Conservation (phyloP, 2,113 vertebrate genomes). For the Perognathus longimembris region DNA sequence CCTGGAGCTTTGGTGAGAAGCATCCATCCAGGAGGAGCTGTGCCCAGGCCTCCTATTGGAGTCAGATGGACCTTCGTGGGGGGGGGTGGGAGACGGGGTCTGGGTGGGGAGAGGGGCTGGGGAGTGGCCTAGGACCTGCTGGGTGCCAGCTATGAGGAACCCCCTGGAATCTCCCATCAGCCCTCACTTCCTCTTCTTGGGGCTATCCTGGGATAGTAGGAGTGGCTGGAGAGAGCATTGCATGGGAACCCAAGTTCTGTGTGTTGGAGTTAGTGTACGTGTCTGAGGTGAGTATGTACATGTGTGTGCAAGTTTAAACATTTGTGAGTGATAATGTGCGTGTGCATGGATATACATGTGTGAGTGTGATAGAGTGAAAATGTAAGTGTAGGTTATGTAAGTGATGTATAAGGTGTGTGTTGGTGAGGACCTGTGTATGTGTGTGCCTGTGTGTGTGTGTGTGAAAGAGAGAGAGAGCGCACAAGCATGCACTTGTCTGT, state of each 20-base stretch:
- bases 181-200: neutral
- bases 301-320: neutral
- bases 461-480: too few species aligned
- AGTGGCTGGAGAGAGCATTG: neutral
- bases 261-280: neutral
- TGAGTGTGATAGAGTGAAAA: neutral
- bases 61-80: neutral
- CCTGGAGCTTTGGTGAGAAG: neutral
- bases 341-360: neutral
- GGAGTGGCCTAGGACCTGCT: neutral
- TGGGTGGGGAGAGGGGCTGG: rapidly evolving
- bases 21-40: neutral
- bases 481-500: neutral
- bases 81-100: neutral
- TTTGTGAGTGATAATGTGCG: neutral
- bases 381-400: neutral
- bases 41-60: neutral
- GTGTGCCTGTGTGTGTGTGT: neutral
- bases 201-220: neutral
- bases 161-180: neutral
- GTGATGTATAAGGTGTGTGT: neutral
- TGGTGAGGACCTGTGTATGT: neutral
- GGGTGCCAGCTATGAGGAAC: neutral
- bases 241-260: neutral
- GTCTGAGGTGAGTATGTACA: neutral